Base-by-base conservation (phyloP, 2,797 vertebrate genomes). In the Onychomys torridus region DNA sequence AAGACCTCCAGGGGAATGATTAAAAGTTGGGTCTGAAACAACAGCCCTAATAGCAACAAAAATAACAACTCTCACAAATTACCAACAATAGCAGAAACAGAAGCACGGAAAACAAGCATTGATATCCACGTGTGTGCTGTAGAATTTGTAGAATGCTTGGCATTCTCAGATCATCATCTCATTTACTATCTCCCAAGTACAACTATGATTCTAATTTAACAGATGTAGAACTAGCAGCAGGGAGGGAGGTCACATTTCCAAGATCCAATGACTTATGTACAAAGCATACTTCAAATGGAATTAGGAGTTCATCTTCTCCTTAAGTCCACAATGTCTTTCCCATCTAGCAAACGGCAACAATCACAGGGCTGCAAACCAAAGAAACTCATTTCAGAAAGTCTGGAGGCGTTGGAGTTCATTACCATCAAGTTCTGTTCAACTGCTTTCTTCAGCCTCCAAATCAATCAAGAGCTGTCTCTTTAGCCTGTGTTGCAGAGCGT, bases 341-440 rank as follows among this genome's bases (percentile, higher is more conserved):
- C 23, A 27, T 77, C 43, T 7, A 23, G 55, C 9, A 78, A n/a
- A n/a, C 0, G 71, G 40, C 63, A 37, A 67, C 12, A 27, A 67
- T 71, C 9, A 11, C 25, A 81, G 32, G 12, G 52, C 52, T 84
- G 52, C 83, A 67, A 90, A 83, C 49, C 29, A 77, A 63, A 96
- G 69, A 6, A 34, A 19, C 46, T 95, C 65, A 86, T 92, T 96
- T 92, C 43, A 86, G 85, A 91, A 93, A 92, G 37, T 55, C 1
- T 67, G 79, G 69, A 87, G 37, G 52, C 23, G 5, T 79, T 88
- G 37, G 65, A 69, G 23, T 86, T 83, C 76, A 76, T 79, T 52
- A 67, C 19, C 46, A 89, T 69, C 16, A 23, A 59, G 37, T 90
- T 88, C 67, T 59, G 23, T 7, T 46, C 49, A 96, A 93, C 43